These are phyloP conservation scores for Nebria brevicollis DNA, from an alignment of 2,888 invertebrate genomes.

Conservation along the genomic window DNA sequence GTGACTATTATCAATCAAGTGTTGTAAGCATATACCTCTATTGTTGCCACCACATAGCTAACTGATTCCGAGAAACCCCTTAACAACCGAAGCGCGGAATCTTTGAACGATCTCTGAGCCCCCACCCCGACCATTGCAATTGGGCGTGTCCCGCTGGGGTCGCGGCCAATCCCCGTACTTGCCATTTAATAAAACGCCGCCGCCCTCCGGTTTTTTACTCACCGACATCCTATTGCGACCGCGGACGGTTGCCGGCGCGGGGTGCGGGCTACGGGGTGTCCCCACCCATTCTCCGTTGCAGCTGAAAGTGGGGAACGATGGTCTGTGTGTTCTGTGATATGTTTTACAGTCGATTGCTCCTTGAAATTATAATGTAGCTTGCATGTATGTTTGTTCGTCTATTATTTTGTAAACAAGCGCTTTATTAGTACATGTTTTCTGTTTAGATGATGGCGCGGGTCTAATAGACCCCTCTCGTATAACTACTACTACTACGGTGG, in stretches of 20 bases:
- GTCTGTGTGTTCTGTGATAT: constrained; percentile 37
- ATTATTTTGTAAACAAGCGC: constrained; percentile 62
- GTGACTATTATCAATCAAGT: constrained; percentile 7
- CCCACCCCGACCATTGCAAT: constrained; percentile 48
- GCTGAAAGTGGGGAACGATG: constrained; percentile 13
- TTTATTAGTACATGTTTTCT: constrained; percentile 57
- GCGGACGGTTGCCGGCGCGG: background rate
- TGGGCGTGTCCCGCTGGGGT: constrained; percentile 36
- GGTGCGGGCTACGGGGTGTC: background rate
- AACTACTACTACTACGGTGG: too few relatives aligned
- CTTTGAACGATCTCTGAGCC: constrained; percentile 46
- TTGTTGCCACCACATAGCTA: constrained; percentile 63
- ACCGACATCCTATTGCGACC: constrained; percentile 20
- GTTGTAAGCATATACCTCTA: constrained; percentile 56
- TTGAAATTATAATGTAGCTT: constrained; percentile 51
- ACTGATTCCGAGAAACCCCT: constrained; percentile 63
- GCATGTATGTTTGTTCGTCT: constrained; percentile 54
- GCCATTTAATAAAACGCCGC: constrained; percentile 58
- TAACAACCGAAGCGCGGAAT: constrained; percentile 52
- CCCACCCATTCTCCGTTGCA: constrained; percentile 5
- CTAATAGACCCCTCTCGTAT: constrained; percentile 25
- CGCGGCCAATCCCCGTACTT: constrained; percentile 55
- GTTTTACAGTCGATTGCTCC: constrained; percentile 50
- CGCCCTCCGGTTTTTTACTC: constrained; percentile 55
- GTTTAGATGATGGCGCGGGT: constrained; percentile 13